These are phyloP conservation scores for Avahi laniger DNA, from an alignment of 2,797 vertebrate genomes.

Conservation along the genomic window DNA sequence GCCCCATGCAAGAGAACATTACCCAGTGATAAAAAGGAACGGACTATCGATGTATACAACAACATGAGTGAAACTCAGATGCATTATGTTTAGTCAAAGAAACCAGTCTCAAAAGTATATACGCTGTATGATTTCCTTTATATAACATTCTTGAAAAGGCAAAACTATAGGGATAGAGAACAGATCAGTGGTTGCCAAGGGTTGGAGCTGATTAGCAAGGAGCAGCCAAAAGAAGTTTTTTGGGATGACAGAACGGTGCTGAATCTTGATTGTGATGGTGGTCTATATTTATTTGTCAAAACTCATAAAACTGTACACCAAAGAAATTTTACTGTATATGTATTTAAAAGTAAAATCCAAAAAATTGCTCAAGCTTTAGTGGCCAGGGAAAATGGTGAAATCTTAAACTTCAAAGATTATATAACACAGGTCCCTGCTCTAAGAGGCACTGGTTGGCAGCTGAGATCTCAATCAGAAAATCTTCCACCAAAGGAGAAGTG, in stretches of 20 bases:
- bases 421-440: not conserved
- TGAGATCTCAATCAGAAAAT: not conserved
- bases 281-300: not conserved
- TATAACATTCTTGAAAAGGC: not conserved
- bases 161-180: not conserved
- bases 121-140: not conserved
- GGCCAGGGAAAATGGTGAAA: constrained; percentile 9
- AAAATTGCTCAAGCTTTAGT: not conserved
- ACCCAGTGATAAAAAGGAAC: not conserved
- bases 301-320: not conserved
- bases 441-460: not conserved
- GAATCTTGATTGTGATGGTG: not conserved
- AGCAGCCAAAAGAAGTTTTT: not conserved
- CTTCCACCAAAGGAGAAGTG: not conserved
- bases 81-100: not conserved
- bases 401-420: constrained; percentile 38
- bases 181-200: not conserved
- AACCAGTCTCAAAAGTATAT: not conserved
- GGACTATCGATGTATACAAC: not conserved
- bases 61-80: not conserved
- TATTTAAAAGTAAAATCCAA: constrained; percentile 40
- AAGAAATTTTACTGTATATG: not conserved
- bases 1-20: not conserved
- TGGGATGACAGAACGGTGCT: not conserved
- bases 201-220: not conserved